phyloP scores from a whole-genome alignment of 2,113 vertebrate genomes.

The Bombycilla garrulus region DNA sequence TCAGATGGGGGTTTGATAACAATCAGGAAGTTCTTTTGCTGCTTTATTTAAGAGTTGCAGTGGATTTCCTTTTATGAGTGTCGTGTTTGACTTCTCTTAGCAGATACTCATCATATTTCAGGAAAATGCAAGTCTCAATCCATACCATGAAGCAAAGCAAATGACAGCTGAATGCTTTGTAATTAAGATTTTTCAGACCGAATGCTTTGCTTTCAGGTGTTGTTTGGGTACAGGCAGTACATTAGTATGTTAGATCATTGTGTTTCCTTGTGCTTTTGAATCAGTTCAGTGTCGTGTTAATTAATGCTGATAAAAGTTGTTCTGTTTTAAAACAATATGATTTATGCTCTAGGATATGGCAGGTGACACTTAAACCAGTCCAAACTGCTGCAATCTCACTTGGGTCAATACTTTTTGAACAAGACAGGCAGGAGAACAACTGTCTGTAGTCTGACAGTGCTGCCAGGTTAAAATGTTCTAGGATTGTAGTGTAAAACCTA shows the following conservation, averaged over 20 bases:
- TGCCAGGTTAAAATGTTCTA: background rate
- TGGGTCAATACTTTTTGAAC: background rate
- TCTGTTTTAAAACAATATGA: background rate
- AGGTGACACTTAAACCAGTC: background rate
- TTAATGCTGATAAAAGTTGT: background rate
- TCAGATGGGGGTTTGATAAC: background rate
- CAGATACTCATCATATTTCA: background rate
- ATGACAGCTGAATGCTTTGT: background rate
- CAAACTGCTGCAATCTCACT: background rate
- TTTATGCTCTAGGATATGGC: background rate
- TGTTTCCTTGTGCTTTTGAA: background rate
- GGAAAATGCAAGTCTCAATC: background rate
- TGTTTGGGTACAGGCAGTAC: background rate
- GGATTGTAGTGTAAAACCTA: background rate
- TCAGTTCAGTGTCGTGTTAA: background rate
- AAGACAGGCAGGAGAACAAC: background rate
- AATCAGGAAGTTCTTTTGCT: background rate
- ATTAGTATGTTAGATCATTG: background rate
- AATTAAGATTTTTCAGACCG: background rate
- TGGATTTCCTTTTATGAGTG: background rate
- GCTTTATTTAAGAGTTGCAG: background rate
- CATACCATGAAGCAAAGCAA: background rate
- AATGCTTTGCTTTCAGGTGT: background rate
- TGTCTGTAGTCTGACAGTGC: background rate
- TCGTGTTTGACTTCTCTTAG: background rate